Evolutionary conservation across 2,113 vertebrate genomes (phyloP).

Genomic region (Nibea coibor): DNA sequence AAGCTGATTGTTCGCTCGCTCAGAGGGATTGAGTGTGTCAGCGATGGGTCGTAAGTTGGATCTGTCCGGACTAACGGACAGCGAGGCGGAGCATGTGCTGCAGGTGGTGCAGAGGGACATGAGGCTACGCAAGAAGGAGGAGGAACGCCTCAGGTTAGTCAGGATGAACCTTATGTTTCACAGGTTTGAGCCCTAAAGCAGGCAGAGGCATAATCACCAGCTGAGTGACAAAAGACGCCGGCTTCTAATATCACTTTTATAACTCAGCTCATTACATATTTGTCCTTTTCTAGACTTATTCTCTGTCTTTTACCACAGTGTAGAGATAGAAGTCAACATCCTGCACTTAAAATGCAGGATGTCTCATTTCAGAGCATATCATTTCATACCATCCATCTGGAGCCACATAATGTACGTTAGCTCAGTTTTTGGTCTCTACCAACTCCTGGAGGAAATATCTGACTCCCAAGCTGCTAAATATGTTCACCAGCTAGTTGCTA

Average conservation of each 20-base stretch:
- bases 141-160: slow-evolving; percentile 92
- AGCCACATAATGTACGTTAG: too few relatives aligned
- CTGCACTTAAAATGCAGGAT: too few relatives aligned
- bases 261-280: neutral
- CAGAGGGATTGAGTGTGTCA: slow-evolving; percentile 29
- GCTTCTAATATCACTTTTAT: neutral
- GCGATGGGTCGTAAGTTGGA: slow-evolving; percentile 94
- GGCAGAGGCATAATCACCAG: neutral
- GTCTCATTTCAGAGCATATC: too few relatives aligned
- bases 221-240: neutral
- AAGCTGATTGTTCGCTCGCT: slow-evolving; percentile 12
- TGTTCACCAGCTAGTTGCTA: too few relatives aligned
- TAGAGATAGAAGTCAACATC: too few relatives aligned
- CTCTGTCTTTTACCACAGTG: too few relatives aligned
- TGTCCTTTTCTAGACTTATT: neutral
- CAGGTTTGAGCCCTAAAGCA: neutral
- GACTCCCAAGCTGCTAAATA: too few relatives aligned
- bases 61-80: slow-evolving; percentile 91
- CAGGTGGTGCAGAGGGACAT: slow-evolving; percentile 97
- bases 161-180: too few relatives aligned
- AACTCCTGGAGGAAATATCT: too few relatives aligned
- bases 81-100: slow-evolving; percentile 94
- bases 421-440: too few relatives aligned
- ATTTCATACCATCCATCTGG: too few relatives aligned
- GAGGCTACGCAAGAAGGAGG: slow-evolving; percentile 93